Evolutionary conservation across 2,113 vertebrate genomes (phyloP).

Genomic region (Pluvialis apricaria): DNA sequence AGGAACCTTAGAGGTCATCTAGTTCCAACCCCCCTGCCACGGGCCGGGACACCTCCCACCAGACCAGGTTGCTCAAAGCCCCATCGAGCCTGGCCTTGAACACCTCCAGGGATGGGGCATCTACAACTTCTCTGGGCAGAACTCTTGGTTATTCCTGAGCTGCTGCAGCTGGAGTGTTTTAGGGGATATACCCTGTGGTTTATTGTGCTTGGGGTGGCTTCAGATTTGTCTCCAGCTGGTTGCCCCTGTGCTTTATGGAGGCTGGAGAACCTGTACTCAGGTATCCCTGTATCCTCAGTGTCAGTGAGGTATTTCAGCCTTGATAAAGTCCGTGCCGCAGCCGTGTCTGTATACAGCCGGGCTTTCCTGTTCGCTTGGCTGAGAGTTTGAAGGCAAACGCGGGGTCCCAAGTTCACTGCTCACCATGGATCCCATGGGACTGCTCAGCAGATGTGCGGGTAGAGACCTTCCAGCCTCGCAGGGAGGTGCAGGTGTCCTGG

Average conservation of each 20-base stretch:
- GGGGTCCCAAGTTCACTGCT: background rate
- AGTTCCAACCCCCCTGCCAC: no score
- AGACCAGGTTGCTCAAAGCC: no score
- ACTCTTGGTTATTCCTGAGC: background rate
- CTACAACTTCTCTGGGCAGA: background rate
- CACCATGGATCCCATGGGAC: background rate
- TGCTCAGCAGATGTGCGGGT: background rate
- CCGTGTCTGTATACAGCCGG: rapidly evolving
- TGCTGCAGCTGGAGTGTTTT: background rate
- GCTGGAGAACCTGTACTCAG: background rate
- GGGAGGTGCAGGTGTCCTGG: background rate
- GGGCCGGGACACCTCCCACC: no score
- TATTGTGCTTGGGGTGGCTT: background rate
- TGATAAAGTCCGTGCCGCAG: background rate
- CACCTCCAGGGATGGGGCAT: no score
- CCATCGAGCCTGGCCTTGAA: no score
- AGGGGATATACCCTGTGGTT: background rate
- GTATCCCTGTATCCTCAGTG: background rate
- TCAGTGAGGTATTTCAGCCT: background rate
- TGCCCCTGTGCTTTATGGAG: background rate
- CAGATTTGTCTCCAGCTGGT: background rate
- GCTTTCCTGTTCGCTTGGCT: rapidly evolving
- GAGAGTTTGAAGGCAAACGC: background rate
- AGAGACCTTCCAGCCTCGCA: background rate
- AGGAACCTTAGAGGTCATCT: no score